Conservation (phyloP, 2,888 invertebrate genomes). For the Sinohyriopsis cumingii region DNA sequence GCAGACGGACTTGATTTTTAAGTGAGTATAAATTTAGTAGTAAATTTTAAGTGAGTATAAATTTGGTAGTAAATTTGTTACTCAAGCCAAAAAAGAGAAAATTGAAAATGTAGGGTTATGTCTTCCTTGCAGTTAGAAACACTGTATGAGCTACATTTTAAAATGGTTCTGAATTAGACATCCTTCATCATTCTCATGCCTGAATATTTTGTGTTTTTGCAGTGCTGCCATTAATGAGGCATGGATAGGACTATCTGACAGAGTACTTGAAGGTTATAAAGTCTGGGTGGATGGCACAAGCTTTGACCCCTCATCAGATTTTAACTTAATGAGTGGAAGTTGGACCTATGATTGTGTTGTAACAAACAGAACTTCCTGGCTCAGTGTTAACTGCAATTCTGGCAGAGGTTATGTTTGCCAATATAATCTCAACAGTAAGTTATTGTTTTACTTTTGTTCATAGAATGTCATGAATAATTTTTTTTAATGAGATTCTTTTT, state of each 20-base stretch:
- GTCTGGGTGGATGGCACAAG: slow-evolving; percentile 41
- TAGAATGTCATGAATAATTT: not conserved
- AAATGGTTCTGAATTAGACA: no score
- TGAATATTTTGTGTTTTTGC: not conserved
- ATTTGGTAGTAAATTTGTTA: no score
- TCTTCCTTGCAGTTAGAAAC: no score
- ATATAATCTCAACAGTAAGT: slow-evolving; percentile 40
- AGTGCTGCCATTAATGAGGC: slow-evolving; percentile 23
- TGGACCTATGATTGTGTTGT: slow-evolving; percentile 35
- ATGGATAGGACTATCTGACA: slow-evolving; percentile 50
- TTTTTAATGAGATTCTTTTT: no score
- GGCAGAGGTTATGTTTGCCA: slow-evolving; percentile 38
- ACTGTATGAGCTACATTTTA: no score
- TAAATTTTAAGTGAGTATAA: no score
- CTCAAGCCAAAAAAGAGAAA: no score
- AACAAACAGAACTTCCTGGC: slow-evolving; percentile 28
- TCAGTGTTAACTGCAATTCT: slow-evolving; percentile 22
- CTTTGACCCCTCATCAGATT: slow-evolving; percentile 10
- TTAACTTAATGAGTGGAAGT: slow-evolving; percentile 11
- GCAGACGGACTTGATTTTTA: no score
- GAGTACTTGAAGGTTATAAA: slow-evolving; percentile 30
- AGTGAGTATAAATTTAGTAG: no score
- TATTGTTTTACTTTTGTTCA: not conserved
- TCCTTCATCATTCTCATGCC: no score
- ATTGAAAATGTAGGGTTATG: no score